These are phyloP conservation scores for Nymphalis polychloros DNA, from an alignment of 2,888 invertebrate genomes.

Conservation along the genomic window DNA sequence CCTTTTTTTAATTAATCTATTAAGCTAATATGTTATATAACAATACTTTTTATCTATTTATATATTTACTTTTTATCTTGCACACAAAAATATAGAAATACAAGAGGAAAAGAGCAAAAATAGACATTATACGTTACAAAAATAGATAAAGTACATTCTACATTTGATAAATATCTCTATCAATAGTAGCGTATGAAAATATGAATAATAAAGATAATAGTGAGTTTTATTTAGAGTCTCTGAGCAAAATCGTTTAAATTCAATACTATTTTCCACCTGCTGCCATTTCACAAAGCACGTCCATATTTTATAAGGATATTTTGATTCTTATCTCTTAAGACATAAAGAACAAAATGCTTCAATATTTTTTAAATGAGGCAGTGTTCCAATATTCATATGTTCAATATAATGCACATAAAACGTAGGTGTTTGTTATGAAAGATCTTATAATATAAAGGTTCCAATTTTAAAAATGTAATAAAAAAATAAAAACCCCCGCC, in stretches of 20 bases:
- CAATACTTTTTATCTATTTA: no score
- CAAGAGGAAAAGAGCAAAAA: no score
- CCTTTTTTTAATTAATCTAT: no score
- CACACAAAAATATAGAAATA: no score
- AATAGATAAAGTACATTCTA: no score
- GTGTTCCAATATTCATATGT: neutral
- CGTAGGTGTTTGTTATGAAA: neutral
- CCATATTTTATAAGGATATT: neutral
- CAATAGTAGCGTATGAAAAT: neutral
- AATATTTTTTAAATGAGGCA: neutral
- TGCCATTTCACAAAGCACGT: constrained; percentile 17
- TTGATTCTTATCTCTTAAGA: neutral
- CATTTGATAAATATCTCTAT: neutral
- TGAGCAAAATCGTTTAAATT: constrained; percentile 37
- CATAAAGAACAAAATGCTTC: neutral
- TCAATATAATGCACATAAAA: neutral
- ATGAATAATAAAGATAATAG: constrained; percentile 1
- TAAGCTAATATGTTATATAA: no score
- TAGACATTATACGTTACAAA: no score
- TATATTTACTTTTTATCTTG: no score
- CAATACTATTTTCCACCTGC: constrained; percentile 36
- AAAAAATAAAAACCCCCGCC: no score
- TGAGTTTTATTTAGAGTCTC: constrained; percentile 19
- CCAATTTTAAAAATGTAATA: neutral
- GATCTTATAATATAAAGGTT: neutral